Percentiles rank a stretch among this genome's conserved stretches.
These are phyloP conservation scores for Muricea muricata DNA, from an alignment of 92 coral and sea anemone genomes.

Conservation along the genomic window DNA sequence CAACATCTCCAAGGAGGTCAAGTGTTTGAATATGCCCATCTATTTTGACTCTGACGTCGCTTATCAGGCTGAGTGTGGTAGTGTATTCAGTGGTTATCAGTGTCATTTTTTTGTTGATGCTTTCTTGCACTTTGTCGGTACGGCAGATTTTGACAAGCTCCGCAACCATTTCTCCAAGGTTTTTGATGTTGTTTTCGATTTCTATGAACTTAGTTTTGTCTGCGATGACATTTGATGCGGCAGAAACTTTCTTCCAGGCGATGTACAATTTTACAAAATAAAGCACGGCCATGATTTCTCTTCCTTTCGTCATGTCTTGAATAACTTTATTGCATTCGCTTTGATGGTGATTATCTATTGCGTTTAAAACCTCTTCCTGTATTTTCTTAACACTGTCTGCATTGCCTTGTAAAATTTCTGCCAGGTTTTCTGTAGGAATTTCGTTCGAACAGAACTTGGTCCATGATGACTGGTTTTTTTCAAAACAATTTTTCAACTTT, in stretches of 20 bases:
- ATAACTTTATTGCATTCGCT: too few species aligned
- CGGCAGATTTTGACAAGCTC: constrained; percentile 65
- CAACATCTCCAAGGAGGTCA: constrained; percentile 63
- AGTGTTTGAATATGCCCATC: constrained; percentile 73
- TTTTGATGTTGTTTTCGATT: constrained; percentile 54
- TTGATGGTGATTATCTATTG: too few species aligned
- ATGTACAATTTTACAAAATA: constrained; percentile 60
- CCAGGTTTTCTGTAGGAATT: too few species aligned
- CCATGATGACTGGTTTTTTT: too few species aligned
- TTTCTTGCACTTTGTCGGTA: constrained; percentile 33
- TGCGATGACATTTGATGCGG: constrained; percentile 67
- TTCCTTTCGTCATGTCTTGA: constrained; percentile 70
- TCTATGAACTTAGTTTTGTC: constrained; percentile 45
- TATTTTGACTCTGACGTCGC: constrained; percentile 56
- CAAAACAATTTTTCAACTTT: too few species aligned
- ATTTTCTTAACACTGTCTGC: too few species aligned
- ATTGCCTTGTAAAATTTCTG: too few species aligned
- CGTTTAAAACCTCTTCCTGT: too few species aligned
- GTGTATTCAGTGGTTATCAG: constrained; percentile 59
- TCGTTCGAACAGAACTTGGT: too few species aligned
- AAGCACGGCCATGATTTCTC: constrained; percentile 48
- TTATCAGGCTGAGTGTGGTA: constrained; percentile 56
- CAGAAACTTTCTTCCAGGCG: constrained; percentile 72
- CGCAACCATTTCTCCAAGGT: constrained; percentile 63
- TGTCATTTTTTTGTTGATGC: constrained; percentile 48